phyloP scores from a whole-genome alignment of 2,797 vertebrate genomes.

The Thunnus albacares region DNA sequence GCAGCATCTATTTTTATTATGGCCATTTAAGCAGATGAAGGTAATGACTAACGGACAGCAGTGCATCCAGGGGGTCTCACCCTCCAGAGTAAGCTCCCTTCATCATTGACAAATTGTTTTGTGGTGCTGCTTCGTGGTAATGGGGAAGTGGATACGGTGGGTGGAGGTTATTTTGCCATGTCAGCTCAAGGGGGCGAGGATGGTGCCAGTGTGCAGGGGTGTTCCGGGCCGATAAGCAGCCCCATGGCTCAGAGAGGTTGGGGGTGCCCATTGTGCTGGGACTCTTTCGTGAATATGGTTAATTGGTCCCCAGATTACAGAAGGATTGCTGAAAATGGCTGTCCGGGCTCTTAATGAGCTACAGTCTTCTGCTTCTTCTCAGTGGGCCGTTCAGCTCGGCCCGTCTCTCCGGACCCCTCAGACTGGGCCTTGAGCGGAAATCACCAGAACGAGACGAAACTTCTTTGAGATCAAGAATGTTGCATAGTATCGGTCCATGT shows the following conservation, averaged over 20 bases:
- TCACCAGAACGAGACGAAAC: slow-evolving; percentile 29
- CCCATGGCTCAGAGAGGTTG: slow-evolving; percentile 52
- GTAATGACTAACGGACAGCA: slow-evolving; percentile 30
- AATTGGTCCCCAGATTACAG: slow-evolving; percentile 84
- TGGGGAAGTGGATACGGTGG: neutral
- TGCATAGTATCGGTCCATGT: neutral
- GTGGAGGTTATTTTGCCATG: slow-evolving; percentile 49
- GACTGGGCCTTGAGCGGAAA: slow-evolving; percentile 27
- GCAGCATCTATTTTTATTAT: slow-evolving; percentile 24
- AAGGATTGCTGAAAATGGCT: slow-evolving; percentile 68
- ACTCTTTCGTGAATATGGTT: slow-evolving; percentile 66
- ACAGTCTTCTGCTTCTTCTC: slow-evolving; percentile 41
- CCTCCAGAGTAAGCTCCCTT: slow-evolving; percentile 46
- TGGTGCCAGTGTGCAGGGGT: slow-evolving; percentile 33
- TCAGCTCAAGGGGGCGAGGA: slow-evolving; percentile 39
- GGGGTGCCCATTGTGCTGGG: slow-evolving; percentile 44
- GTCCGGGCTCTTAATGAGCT: slow-evolving; percentile 79
- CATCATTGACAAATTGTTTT: slow-evolving; percentile 58
- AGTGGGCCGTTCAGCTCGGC: slow-evolving; percentile 10
- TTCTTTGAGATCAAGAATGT: slow-evolving; percentile 24
- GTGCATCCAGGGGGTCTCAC: slow-evolving; percentile 24
- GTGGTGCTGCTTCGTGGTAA: slow-evolving; percentile 40
- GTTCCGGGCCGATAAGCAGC: slow-evolving; percentile 62
- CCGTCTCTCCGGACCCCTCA: slow-evolving; percentile 27
- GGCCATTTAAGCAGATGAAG: slow-evolving; percentile 40